Evolutionary conservation across 2,113 vertebrate genomes (phyloP).

Genomic region (Cebidichthys violaceus): DNA sequence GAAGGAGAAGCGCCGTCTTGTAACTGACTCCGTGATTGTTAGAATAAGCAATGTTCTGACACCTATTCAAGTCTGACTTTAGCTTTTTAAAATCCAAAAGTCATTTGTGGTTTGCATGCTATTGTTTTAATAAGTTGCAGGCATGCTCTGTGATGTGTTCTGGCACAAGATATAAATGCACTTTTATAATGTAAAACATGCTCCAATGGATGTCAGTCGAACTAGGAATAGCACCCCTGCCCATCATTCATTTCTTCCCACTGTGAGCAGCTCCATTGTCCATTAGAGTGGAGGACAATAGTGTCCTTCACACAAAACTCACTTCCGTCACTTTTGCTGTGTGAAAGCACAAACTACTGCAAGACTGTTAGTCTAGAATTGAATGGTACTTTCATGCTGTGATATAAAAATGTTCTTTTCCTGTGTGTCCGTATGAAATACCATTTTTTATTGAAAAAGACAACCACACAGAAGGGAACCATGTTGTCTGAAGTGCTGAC

Average conservation of each 20-base stretch:
- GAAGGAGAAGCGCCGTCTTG: slow-evolving; percentile 13
- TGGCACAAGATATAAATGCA: neutral
- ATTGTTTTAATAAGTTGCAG: slow-evolving; percentile 2
- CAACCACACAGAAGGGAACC: slow-evolving; percentile 31
- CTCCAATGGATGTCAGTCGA: neutral
- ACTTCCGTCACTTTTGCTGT: neutral
- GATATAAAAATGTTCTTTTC: neutral
- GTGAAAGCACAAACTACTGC: neutral
- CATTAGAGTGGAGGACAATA: neutral
- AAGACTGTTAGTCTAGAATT: neutral
- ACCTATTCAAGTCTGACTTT: neutral
- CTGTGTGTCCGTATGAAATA: neutral
- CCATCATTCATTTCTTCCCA: neutral
- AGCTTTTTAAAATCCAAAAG: neutral
- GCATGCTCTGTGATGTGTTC: neutral
- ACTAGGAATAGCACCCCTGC: neutral
- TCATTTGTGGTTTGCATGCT: neutral
- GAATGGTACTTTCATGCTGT: neutral
- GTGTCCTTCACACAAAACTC: neutral
- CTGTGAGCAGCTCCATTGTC: neutral
- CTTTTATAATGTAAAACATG: neutral
- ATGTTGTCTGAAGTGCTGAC: slow-evolving; percentile 21
- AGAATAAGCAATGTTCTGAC: neutral
- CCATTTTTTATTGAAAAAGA: slow-evolving; percentile 27
- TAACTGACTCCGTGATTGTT: slow-evolving; percentile 9